Evolutionary conservation across 2,888 invertebrate genomes (phyloP), one percentile per base, ranked within the genome.

Genomic region (Dermolepida albohirtum): DNA sequence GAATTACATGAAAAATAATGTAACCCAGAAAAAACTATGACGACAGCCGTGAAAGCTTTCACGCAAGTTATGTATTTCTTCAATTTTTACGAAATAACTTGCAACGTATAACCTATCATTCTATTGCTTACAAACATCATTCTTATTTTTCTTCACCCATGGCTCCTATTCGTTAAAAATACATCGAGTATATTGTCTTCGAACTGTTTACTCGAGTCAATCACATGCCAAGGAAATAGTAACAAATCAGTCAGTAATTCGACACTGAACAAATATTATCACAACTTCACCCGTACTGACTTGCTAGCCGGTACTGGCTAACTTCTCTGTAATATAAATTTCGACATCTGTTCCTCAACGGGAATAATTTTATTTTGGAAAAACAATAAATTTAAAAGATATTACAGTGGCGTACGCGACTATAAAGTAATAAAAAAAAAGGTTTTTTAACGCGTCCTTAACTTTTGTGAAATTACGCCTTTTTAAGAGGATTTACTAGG

Each of bases 211-310:
- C 57, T 40, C 49, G 49, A 49, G 34, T 50, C 66, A 71, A 70
- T 68, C 73, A 73, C 71, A 54, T 69, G 73, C 70, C 73, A 71
- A 39, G 70, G 69, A 62, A 64, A 72, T 62, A 54, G 64, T 67
- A 69, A 66, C 66, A 68, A 57, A 70, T 66, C 67, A 64, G 57
- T 64, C 66, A 63, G 73, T 71, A 73, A 73, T 71, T 66, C 71
- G 69, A 72, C 50, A 70, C 73, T 69, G 51, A 72, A 69, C 69
- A 71, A 73, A 73, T 72, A 68, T 71, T 73, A 71, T 69, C 70
- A 69, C 71, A 71, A 71, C 68, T 68, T 66, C 52, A 22, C 29
- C 40, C 50, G 50, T 50, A 34, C 10, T 34, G 34, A 34, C 34
- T 34, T 6, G 34, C 29, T 29, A 4, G 29, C 29, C 29, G 6